phyloP scores from a whole-genome alignment of 1,140 invertebrate species.

The Orussus abietinus region DNA sequence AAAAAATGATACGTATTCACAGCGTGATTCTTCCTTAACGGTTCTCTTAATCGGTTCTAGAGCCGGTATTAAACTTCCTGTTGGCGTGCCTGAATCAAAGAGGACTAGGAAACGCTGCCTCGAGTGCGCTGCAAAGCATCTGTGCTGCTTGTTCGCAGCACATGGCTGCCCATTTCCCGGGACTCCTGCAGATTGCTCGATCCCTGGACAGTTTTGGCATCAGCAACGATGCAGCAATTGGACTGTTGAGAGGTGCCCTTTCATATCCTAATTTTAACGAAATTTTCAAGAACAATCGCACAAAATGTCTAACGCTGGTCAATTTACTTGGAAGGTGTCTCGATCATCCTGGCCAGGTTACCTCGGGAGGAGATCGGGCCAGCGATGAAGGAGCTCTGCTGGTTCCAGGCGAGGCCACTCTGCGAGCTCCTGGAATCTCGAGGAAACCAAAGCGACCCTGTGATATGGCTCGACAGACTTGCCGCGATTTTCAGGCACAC shows the following conservation, averaged over 20 bases:
- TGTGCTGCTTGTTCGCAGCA: constrained; percentile 76
- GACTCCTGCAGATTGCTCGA: constrained; percentile 76
- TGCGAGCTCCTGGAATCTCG: constrained; percentile 56
- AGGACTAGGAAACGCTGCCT: constrained; percentile 72
- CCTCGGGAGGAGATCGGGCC: constrained; percentile 62
- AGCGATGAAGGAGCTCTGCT: constrained; percentile 75
- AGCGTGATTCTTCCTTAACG: constrained; percentile 5
- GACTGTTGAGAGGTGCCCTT: constrained; percentile 70
- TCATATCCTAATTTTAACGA: constrained; percentile 6
- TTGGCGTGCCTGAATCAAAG: constrained; percentile 70
- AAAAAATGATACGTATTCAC: neutral
- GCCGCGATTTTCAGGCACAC: constrained; percentile 84
- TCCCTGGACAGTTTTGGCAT: constrained; percentile 77
- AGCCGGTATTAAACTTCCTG: constrained; percentile 77
- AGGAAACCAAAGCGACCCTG: constrained; percentile 67
- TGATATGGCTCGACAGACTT: constrained; percentile 88
- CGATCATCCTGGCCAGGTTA: constrained; percentile 61
- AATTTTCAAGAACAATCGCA: constrained; percentile 6
- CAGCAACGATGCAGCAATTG: constrained; percentile 75
- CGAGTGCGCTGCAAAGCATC: constrained; percentile 69
- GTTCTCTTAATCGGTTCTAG: constrained; percentile 43
- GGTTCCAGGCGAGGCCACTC: constrained; percentile 70
- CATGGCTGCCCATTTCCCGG: constrained; percentile 76
- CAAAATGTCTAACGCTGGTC: constrained; percentile 2
- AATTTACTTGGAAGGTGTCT: constrained; percentile 53